These are phyloP conservation scores for Penaeus chinensis DNA, from an alignment of 1,140 invertebrate genomes.

Conservation along the genomic window DNA sequence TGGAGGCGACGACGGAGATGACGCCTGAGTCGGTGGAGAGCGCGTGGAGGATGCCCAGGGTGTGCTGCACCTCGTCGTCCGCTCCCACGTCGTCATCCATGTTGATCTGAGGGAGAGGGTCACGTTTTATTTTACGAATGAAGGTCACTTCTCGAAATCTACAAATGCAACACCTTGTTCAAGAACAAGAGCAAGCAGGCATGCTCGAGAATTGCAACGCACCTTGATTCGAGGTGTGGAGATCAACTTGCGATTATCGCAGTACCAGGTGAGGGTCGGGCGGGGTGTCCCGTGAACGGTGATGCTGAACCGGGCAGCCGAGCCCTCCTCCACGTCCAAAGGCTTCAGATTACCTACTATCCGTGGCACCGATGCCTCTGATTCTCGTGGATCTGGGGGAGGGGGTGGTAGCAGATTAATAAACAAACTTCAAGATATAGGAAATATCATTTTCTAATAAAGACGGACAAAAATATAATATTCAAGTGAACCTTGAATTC, in stretches of 20 bases:
- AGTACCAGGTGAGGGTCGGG: slow-evolving; percentile 91
- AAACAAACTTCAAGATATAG: too few species aligned
- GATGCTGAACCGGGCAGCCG: slow-evolving; percentile 53
- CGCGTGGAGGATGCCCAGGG: slow-evolving; percentile 43
- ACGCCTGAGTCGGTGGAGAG: slow-evolving; percentile 54
- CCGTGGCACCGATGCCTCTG: slow-evolving; percentile 33
- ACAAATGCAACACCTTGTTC: neutral
- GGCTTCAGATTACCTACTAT: slow-evolving; percentile 54
- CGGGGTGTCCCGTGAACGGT: slow-evolving; percentile 73
- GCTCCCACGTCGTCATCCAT: slow-evolving; percentile 29
- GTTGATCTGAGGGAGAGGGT: slow-evolving; percentile 11
- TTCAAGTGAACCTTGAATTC: too few species aligned
- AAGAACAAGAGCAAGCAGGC: neutral
- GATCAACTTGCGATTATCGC: slow-evolving; percentile 82
- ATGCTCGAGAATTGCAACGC: neutral
- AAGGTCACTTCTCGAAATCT: neutral
- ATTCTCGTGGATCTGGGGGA: slow-evolving; percentile 50
- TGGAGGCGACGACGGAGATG: slow-evolving; percentile 46
- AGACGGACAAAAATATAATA: too few species aligned
- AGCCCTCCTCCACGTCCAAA: slow-evolving; percentile 56
- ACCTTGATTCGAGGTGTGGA: slow-evolving; percentile 86
- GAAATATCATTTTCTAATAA: too few species aligned
- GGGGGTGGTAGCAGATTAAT: neutral
- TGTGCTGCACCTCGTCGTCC: slow-evolving; percentile 26
- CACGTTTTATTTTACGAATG: neutral